A percentile compares a stretch with the other conserved stretches of the same genome.
Conservation (phyloP, 2,888 invertebrate species). For the Caenorhabditis afra region DNA sequence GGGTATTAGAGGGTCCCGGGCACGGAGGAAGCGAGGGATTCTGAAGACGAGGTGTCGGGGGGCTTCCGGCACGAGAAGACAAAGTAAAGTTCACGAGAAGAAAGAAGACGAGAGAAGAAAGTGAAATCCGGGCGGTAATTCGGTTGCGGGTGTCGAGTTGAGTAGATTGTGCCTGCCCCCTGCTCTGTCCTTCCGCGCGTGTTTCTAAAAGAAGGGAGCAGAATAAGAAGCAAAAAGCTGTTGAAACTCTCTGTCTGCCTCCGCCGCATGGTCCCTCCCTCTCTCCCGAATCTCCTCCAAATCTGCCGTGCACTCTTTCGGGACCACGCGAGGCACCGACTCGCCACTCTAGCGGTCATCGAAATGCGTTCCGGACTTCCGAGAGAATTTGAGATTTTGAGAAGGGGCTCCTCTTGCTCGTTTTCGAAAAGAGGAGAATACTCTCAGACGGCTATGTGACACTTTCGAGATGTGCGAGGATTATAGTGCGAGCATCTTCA, state of each 20-base stretch:
- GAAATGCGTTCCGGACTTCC: constrained; percentile 54
- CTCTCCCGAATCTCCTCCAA: constrained; percentile 15
- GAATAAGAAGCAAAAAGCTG: constrained; percentile 23
- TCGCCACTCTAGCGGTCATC: constrained; percentile 19
- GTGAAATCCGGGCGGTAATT: constrained; percentile 39
- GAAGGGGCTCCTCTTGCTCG: neutral
- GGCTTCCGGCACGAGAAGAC: neutral
- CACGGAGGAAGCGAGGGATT: neutral
- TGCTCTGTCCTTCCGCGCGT: constrained; percentile 2
- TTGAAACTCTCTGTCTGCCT: constrained; percentile 20
- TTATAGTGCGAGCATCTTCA: neutral
- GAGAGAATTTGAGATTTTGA: constrained; percentile 36
- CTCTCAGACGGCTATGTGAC: neutral
- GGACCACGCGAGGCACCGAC: constrained; percentile 5
- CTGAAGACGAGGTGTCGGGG: neutral
- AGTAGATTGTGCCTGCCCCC: constrained; percentile 15
- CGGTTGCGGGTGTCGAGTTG: constrained; percentile 53
- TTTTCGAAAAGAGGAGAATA: constrained; percentile 9
- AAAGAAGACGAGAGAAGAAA: constrained; percentile 1
- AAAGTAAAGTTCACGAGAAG: constrained; percentile 7
- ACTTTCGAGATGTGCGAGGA: neutral
- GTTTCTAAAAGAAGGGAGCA: constrained; percentile 9
- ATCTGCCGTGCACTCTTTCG: constrained; percentile 26
- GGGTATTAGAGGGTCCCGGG: neutral
- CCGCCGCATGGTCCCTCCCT: constrained; percentile 16